phyloP scores from a whole-genome alignment of 2,888 invertebrate genomes.

The Trypoxylon attenuatum region DNA sequence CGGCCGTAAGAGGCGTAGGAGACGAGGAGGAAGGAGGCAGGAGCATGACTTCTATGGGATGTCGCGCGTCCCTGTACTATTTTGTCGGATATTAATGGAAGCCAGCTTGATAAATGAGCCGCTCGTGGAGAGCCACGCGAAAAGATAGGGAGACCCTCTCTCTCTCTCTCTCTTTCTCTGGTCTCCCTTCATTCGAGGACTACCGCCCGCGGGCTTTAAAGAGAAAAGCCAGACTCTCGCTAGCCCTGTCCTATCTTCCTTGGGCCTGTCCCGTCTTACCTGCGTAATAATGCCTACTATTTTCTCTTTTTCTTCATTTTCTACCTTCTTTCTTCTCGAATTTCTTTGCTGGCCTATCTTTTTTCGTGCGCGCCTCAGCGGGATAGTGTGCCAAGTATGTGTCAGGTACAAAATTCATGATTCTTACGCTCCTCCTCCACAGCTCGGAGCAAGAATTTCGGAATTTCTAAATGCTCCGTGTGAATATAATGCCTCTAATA shows the following conservation, averaged over 20 bases:
- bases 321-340: no score
- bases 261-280: no score
- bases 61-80: conserved; percentile 59
- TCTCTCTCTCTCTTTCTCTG: no score
- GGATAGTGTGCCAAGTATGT: no score
- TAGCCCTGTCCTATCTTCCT: neutral
- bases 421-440: no score
- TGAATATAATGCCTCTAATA: no score
- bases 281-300: neutral
- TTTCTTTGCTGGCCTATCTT: no score
- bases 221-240: conserved; percentile 48
- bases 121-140: conserved; percentile 50
- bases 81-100: conserved; percentile 66
- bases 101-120: conserved; percentile 62
- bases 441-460: no score
- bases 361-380: no score
- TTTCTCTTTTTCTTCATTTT: no score
- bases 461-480: no score
- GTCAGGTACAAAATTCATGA: no score
- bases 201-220: conserved; percentile 49
- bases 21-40: conserved; percentile 11
- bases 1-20: conserved; percentile 3
- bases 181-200: conserved; percentile 31
- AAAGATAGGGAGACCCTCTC: conserved; percentile 55
- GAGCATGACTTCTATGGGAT: conserved; percentile 58